phyloP scores from a whole-genome alignment of 2,113 vertebrate genomes.

The Lasiurus borealis region DNA sequence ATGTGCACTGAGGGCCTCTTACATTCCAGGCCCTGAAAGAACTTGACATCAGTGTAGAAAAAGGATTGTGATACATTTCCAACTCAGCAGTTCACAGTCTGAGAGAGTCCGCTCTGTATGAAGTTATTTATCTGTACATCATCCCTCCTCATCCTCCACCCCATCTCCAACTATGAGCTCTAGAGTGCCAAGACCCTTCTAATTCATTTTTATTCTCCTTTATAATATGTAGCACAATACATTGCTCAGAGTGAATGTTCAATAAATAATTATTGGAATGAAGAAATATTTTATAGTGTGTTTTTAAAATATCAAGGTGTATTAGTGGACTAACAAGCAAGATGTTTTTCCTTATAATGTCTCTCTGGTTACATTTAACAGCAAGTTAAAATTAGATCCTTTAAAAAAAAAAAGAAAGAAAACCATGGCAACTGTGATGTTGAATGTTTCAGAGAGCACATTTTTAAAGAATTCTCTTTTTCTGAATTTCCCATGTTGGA shows the following conservation, averaged over 20 bases:
- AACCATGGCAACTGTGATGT: conserved; percentile 84
- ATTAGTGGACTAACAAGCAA: conserved; percentile 69
- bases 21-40: background rate
- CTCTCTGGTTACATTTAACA: conserved; percentile 81
- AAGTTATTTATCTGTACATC: background rate
- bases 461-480: conserved; percentile 75
- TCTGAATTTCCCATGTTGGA: conserved; percentile 68
- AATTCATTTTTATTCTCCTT: background rate
- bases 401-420: conserved; percentile 77
- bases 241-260: background rate
- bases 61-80: background rate
- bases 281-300: conserved; percentile 39
- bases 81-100: background rate
- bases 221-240: background rate
- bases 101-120: background rate
- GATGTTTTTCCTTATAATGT: conserved; percentile 76
- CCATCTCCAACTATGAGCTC: background rate
- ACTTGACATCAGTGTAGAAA: background rate
- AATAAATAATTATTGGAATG: background rate
- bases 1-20: background rate
- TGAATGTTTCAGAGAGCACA: conserved; percentile 77
- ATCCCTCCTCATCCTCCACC: background rate
- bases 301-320: conserved; percentile 69
- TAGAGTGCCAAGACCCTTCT: background rate
- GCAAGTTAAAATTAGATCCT: conserved; percentile 84